Percentiles rank a stretch among this genome's conserved stretches.
These are phyloP conservation scores for Crypturellus tataupa DNA, from an alignment of 2,797 vertebrate genomes.

Conservation along the genomic window DNA sequence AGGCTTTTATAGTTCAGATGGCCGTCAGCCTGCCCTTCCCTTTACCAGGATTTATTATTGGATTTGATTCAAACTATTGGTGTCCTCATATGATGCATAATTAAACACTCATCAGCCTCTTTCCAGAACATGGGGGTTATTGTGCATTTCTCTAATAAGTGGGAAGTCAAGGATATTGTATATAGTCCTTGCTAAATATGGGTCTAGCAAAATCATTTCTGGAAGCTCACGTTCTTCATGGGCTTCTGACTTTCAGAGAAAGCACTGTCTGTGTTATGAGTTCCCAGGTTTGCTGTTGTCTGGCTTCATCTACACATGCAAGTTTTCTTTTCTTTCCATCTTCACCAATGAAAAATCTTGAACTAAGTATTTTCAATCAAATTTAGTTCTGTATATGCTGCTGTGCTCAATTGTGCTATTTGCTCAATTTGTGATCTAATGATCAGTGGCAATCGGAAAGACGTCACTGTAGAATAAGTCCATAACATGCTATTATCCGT, in stretches of 20 bases:
- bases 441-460: background rate
- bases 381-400: background rate
- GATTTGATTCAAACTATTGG: background rate
- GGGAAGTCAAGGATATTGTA: background rate
- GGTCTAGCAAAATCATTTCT: background rate
- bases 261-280: background rate
- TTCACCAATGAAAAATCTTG: background rate
- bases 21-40: background rate
- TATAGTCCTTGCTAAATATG: background rate
- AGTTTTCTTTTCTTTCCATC: background rate
- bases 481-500: background rate
- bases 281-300: background rate
- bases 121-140: background rate
- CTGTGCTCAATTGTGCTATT: background rate
- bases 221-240: background rate
- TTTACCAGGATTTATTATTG: background rate
- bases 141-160: background rate
- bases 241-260: background rate
- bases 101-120: background rate
- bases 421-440: background rate
- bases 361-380: background rate
- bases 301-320: background rate
- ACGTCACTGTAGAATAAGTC: background rate
- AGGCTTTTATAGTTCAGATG: background rate
- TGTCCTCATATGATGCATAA: constrained; percentile 1